Percentiles rank a stretch among this genome's conserved stretches.
phyloP scores from a whole-genome alignment of 1,140 invertebrate genomes.

The Drusus annulatus region DNA sequence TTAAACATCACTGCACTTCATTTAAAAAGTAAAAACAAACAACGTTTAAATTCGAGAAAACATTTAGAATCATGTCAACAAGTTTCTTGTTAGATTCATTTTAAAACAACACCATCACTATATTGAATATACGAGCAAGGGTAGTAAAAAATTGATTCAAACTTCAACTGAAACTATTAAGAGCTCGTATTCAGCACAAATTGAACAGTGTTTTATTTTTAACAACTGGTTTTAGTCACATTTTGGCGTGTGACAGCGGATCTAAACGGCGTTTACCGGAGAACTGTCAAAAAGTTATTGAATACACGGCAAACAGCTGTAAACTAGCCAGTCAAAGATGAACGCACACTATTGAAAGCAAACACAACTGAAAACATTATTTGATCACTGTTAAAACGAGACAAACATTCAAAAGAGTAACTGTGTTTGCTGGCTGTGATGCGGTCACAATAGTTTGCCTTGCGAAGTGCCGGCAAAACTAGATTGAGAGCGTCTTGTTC shows the following conservation, averaged over 20 bases:
- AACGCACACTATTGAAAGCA: background rate
- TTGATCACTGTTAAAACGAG: background rate
- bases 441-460: background rate
- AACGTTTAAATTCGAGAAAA: too few species aligned
- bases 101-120: too few species aligned
- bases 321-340: slow-evolving; percentile 11
- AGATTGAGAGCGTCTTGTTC: background rate
- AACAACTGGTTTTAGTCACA: background rate
- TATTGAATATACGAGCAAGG: too few species aligned
- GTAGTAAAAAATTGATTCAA: too few species aligned
- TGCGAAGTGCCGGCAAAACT: background rate
- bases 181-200: too few species aligned
- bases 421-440: background rate
- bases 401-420: background rate
- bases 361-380: background rate
- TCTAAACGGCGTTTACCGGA: slow-evolving; percentile 14
- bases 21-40: too few species aligned
- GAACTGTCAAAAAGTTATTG: slow-evolving; percentile 36
- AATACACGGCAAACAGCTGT: slow-evolving; percentile 30
- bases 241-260: slow-evolving; percentile 1
- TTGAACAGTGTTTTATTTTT: too few species aligned
- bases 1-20: too few species aligned
- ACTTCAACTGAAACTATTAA: too few species aligned
- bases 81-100: too few species aligned
- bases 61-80: too few species aligned